phyloP scores from a whole-genome alignment of 2,113 vertebrate genomes.

The Melanocharis versteri region DNA sequence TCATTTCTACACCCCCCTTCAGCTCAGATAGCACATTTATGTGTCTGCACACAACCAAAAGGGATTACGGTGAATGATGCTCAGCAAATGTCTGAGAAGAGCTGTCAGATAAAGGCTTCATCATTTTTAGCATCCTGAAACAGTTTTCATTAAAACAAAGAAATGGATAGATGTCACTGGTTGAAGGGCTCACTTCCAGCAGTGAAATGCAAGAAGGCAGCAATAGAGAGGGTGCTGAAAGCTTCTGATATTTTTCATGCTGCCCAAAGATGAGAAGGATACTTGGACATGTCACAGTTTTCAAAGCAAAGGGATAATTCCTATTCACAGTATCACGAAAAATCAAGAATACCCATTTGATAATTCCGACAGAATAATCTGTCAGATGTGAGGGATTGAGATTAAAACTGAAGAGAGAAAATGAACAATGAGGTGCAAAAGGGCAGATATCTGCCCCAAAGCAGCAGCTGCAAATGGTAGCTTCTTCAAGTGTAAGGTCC shows the following conservation, averaged over 20 bases:
- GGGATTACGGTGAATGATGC: background rate
- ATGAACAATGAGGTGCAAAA: background rate
- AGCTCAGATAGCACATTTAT: background rate
- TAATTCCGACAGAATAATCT: background rate
- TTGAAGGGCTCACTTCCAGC: background rate
- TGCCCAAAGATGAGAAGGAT: background rate
- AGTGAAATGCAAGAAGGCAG: background rate
- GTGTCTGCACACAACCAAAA: background rate
- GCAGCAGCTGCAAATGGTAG: background rate
- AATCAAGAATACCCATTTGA: background rate
- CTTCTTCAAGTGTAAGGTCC: background rate
- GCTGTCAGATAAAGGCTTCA: background rate
- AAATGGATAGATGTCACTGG: background rate
- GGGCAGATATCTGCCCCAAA: background rate
- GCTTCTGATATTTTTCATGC: background rate
- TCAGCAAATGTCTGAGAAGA: background rate
- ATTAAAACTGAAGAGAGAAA: background rate
- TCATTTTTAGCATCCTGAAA: background rate
- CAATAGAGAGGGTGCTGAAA: background rate
- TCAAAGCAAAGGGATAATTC: background rate
- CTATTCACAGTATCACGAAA: rapidly evolving
- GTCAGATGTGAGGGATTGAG: background rate
- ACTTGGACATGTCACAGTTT: background rate
- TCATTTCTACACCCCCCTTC: background rate
- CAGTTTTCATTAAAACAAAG: background rate